Conservation (phyloP, 2,797 vertebrate genomes). For the Acanthurus lineatus region DNA sequence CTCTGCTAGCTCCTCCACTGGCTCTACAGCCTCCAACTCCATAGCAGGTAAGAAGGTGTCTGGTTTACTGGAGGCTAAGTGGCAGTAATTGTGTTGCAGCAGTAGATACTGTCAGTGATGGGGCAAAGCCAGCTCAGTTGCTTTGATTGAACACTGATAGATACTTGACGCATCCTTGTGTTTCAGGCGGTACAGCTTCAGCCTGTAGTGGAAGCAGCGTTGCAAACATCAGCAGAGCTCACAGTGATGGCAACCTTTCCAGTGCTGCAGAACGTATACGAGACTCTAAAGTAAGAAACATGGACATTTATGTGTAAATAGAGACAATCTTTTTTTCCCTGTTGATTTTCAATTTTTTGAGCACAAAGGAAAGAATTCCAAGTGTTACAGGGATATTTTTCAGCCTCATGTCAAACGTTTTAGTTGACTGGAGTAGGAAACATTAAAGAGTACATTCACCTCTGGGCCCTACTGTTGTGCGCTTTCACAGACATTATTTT, state of each 20-base stretch:
- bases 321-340: background rate
- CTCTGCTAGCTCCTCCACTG: slow-evolving; percentile 92
- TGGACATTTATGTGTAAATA: too few species aligned
- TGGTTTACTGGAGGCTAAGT: background rate
- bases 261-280: slow-evolving; percentile 97
- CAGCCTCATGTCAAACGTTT: background rate
- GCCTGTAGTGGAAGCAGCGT: slow-evolving; percentile 87
- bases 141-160: background rate
- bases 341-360: background rate
- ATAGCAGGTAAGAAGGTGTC: slow-evolving; percentile 65
- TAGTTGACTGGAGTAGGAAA: too few species aligned
- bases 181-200: slow-evolving; percentile 75
- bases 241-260: slow-evolving; percentile 98
- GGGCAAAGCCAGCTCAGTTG: background rate
- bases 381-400: background rate
- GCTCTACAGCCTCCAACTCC: slow-evolving; percentile 91
- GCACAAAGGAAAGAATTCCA: background rate
- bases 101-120: too few species aligned
- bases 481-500: background rate
- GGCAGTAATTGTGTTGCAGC: too few species aligned
- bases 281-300: slow-evolving; percentile 91
- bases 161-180: too few species aligned
- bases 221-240: slow-evolving; percentile 96
- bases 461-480: too few species aligned
- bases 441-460: background rate